Evolutionary conservation across 1,140 invertebrate species (phyloP), one percentile per base, ranked within the genome.

Genomic region (Pachyrhynchus sulphureomaculatus): DNA sequence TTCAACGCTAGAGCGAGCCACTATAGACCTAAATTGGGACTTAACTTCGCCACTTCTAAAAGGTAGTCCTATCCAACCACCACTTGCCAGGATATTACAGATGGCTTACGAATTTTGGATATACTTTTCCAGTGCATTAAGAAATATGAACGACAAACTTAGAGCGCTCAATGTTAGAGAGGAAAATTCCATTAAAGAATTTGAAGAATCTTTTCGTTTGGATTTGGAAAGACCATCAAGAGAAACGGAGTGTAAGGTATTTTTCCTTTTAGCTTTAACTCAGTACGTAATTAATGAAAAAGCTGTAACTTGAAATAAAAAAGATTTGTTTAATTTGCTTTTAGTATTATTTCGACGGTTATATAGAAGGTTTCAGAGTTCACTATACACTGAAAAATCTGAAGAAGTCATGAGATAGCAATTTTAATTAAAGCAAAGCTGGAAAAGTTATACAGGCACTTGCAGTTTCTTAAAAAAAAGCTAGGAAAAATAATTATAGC

Each of bases 231-330:
- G 13, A 13, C 10, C 21, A 29, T 15, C 21, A 26, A 4, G 8
- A 15, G 17, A 34, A 24, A 32, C 24, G 10, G n/a, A 58, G 32
- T 59, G 37, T 10, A 4, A 15, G 37, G 39, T 72, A 10, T 65
- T 37, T 29, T 15, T 26, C 21, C 59, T 71, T n/a, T 36, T 75
- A 18, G 68, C 71, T 17, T 48, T 73, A 32, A 71, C 69, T 6
- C 73, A 75, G 51, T 75, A 75, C 67, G 60, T 73, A 29, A 61
- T 63, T 39, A 70, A 67, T 52, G 64, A 67, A 24, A 70, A 67
- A 56, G 47, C 33, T 21, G 26, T 66, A 15, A 29, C 29, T 12
- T 62, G 47, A 65, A 47, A 24, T 39, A 13, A 15, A 15, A 18
- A 1, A 32, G 32, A 49, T 32, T 15, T 61, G 13, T 32, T 15